Conservation (phyloP, 2,797 vertebrate species). For the Diplodus sargus region DNA sequence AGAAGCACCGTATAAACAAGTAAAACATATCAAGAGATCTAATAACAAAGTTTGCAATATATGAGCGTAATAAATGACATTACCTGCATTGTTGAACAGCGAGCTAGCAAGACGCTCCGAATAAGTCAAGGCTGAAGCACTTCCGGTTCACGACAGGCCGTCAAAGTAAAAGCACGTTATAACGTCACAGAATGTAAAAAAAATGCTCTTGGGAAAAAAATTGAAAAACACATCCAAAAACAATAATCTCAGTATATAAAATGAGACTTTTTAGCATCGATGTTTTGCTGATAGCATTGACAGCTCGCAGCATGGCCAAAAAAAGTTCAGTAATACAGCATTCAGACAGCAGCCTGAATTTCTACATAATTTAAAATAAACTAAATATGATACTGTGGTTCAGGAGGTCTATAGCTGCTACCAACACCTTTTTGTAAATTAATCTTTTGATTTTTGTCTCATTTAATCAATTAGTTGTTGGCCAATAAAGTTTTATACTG, state of each 20-base stretch:
- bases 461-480: too few species aligned
- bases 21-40: fast-evolving
- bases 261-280: not conserved
- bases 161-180: conserved; percentile 50
- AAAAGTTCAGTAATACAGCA: not conserved
- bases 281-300: not conserved
- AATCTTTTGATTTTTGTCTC: too few species aligned
- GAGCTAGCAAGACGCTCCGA: fast-evolving
- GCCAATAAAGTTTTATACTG: too few species aligned
- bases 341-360: not conserved
- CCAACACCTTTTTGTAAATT: too few species aligned
- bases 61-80: not conserved
- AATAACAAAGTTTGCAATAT: fast-evolving
- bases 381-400: not conserved
- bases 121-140: fast-evolving
- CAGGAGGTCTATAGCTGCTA: not conserved
- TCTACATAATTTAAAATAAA: not conserved
- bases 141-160: conserved; percentile 37
- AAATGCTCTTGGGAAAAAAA: too few species aligned
- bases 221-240: not conserved
- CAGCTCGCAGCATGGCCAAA: not conserved
- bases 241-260: not conserved
- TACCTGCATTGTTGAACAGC: conserved; percentile 67
- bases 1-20: too few species aligned
- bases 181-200: not conserved